These are phyloP conservation scores for Terrapene triunguis DNA, from an alignment of 2,113 vertebrate species.

Conservation along the genomic window DNA sequence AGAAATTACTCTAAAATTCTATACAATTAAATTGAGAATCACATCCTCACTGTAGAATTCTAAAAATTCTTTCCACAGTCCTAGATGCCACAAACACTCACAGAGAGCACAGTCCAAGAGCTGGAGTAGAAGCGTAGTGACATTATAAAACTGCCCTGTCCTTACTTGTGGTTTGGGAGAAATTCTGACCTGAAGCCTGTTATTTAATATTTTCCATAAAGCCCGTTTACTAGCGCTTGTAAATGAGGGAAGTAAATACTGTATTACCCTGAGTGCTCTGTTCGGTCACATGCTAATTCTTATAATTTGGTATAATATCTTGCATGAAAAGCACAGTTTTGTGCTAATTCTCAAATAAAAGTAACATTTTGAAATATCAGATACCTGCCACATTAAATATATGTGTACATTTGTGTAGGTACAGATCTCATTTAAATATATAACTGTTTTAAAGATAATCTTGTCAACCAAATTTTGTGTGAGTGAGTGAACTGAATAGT, in stretches of 20 bases:
- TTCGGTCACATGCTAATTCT: neutral
- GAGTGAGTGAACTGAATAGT: neutral
- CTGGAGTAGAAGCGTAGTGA: neutral
- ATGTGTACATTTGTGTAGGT: neutral
- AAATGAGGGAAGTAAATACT: neutral
- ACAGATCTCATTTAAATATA: neutral
- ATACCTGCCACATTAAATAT: neutral
- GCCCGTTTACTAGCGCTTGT: neutral
- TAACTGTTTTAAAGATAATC: neutral
- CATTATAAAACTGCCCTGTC: neutral
- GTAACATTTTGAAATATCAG: neutral
- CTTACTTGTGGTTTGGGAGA: neutral
- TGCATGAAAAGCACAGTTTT: neutral
- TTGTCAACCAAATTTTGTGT: neutral
- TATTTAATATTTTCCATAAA: neutral
- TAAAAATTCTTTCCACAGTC: neutral
- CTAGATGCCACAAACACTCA: neutral
- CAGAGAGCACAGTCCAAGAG: neutral
- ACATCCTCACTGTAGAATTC: neutral
- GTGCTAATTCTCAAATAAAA: neutral
- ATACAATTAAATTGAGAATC: neutral
- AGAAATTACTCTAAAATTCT: neutral
- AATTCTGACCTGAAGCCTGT: neutral
- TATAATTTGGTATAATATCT: neutral
- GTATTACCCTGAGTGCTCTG: neutral